phyloP scores from a whole-genome alignment of 2,888 invertebrate genomes.

The Dolichopus griseipennis region DNA sequence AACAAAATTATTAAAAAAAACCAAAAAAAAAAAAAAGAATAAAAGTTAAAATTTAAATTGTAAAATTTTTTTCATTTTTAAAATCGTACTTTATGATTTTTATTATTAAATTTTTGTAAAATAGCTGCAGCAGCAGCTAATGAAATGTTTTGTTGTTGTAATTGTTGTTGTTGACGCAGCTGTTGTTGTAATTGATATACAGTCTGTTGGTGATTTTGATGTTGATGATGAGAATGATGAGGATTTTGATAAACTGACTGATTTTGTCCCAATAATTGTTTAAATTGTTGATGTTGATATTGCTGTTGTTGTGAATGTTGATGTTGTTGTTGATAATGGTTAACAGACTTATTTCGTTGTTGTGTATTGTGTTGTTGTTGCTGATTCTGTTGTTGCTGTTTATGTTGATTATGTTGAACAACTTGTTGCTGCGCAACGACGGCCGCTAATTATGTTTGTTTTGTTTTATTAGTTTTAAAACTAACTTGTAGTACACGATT shows the following conservation, averaged over 20 bases:
- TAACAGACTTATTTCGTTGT: slow-evolving; percentile 20
- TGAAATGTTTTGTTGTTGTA: neutral
- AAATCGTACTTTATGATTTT: slow-evolving; percentile 3
- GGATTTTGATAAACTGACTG: slow-evolving; percentile 18
- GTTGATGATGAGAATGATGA: slow-evolving; percentile 19
- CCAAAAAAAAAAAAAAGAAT: too few relatives aligned
- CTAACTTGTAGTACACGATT: slow-evolving; percentile 95
- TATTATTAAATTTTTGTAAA: slow-evolving; percentile 3
- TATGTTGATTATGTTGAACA: slow-evolving; percentile 20
- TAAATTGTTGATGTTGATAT: slow-evolving; percentile 18
- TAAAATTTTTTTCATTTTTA: neutral
- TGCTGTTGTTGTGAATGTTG: slow-evolving; percentile 20
- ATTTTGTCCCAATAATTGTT: neutral
- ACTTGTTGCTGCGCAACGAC: slow-evolving; percentile 13
- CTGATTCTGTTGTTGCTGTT: slow-evolving; percentile 17
- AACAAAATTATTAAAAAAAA: neutral
- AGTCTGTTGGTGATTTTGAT: slow-evolving; percentile 19
- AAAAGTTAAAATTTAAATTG: too few relatives aligned
- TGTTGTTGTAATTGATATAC: neutral
- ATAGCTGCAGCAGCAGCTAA: neutral
- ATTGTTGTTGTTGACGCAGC: neutral
- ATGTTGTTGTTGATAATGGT: slow-evolving; percentile 17
- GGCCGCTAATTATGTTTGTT: slow-evolving; percentile 45
- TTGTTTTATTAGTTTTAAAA: slow-evolving; percentile 89
- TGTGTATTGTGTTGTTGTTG: slow-evolving; percentile 14